Evolutionary conservation across 2,797 vertebrate species (phyloP).

Genomic region (Artibeus lituratus): DNA sequence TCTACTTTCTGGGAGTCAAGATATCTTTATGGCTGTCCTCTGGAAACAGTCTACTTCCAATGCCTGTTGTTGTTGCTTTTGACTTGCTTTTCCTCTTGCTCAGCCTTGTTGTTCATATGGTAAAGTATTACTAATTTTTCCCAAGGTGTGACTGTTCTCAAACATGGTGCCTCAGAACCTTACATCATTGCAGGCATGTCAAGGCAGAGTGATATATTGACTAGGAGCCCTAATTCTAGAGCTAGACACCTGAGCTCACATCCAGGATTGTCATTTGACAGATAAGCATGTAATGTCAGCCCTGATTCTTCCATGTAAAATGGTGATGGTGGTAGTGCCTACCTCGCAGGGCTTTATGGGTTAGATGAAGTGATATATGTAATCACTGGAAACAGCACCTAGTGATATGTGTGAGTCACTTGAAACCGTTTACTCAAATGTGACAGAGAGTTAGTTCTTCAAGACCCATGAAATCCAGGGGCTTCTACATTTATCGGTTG

Average conservation of each 20-base stretch:
- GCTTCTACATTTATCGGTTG: neutral
- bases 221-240: neutral
- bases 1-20: neutral
- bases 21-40: neutral
- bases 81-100: neutral
- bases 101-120: neutral
- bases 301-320: neutral
- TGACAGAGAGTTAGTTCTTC: neutral
- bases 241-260: neutral
- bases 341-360: fast-evolving
- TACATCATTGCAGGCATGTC: neutral
- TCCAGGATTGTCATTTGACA: neutral
- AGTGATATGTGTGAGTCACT: neutral
- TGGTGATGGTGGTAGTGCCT: neutral
- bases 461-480: neutral
- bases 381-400: neutral
- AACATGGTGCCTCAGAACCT: neutral
- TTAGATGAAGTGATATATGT: neutral
- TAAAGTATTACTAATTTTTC: neutral
- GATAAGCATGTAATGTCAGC: neutral
- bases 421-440: neutral
- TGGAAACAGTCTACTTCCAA: neutral
- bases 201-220: neutral
- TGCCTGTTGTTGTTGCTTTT: neutral
- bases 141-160: neutral